Conservation (phyloP, 2,888 invertebrate species). For the Phania funesta region DNA sequence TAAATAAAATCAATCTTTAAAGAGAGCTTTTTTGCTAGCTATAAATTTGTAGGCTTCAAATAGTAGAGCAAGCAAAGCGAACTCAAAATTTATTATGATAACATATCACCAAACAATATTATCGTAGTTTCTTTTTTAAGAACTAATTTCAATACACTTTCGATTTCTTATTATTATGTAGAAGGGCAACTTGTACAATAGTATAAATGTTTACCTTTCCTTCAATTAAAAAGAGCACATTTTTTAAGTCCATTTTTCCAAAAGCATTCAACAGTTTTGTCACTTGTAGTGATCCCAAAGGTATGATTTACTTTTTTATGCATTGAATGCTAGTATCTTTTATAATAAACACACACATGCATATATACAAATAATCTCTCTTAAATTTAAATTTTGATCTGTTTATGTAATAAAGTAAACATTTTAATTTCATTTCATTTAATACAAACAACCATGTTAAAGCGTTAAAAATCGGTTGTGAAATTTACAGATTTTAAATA, state of each 20-base stretch:
- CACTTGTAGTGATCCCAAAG: neutral
- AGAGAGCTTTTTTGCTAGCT: too few relatives aligned
- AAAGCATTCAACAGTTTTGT: constrained; percentile 32
- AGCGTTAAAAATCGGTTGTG: neutral
- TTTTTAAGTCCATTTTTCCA: too few relatives aligned
- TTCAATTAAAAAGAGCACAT: neutral
- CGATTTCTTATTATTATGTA: too few relatives aligned
- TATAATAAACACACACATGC: neutral
- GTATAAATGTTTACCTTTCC: too few relatives aligned
- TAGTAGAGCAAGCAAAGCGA: too few relatives aligned
- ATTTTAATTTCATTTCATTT: constrained; percentile 19
- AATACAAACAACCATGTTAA: constrained; percentile 3
- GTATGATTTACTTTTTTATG: neutral
- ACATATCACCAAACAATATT: too few relatives aligned
- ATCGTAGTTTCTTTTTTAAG: too few relatives aligned
- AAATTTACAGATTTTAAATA: neutral
- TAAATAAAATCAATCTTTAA: too few relatives aligned
- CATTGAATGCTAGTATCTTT: neutral
- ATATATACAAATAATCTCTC: neutral
- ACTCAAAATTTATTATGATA: too few relatives aligned
- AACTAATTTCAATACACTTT: too few relatives aligned
- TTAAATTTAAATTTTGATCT: neutral
- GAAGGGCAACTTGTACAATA: too few relatives aligned
- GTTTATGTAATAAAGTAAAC: neutral
- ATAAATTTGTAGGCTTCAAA: too few relatives aligned